Evolutionary conservation across 1,140 invertebrate species (phyloP), one percentile per base, ranked within the genome.

Genomic region (Macrobrachium rosenbergii): DNA sequence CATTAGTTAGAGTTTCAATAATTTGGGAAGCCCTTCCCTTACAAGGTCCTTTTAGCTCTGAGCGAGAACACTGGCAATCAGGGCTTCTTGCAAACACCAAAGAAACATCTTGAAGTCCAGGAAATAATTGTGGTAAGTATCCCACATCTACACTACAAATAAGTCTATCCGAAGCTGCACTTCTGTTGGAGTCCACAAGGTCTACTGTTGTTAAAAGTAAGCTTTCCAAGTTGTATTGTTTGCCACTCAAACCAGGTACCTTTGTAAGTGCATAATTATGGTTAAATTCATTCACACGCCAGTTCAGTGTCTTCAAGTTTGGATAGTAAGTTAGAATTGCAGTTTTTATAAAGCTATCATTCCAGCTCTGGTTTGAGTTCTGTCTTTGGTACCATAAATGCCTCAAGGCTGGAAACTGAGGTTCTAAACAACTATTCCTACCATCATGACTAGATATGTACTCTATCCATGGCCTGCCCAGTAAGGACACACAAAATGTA

Each of bases 361-460:
- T 87, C 85, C 85, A 87, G 8, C 63, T 81, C 63, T 87, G 78
- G 73, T 87, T 78, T 19, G 85, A 87, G 19, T 87, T 81, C 73
- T 87, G 78, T 52, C 85, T 80, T 58, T 87, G 85, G 59, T 87
- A 87, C 85, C 85, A 87, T 21, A 87, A 52, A 81, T 87, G 85
- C 76, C 73, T 87, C 60, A 87, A 80, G 17, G 79, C 85, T 43
- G 85, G 85, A 52, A 87, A 87, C 43, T 87, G 85, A 62, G 85
- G 85, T 58, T 87, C 85, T 21, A 87, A 60, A 63, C 85, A 87
- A 75, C 79, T 87, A 76, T 87, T 76, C 60, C 85, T 87, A 69
- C 85, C 85, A 87, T 87, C 85, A 87, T 87, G 85, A 76, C 85
- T 87, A 64, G 85, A 87, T 79, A 87, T 87, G 28, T 87, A 87